phyloP scores from a whole-genome alignment of 2,113 vertebrate species.

The Passerina amoena region DNA sequence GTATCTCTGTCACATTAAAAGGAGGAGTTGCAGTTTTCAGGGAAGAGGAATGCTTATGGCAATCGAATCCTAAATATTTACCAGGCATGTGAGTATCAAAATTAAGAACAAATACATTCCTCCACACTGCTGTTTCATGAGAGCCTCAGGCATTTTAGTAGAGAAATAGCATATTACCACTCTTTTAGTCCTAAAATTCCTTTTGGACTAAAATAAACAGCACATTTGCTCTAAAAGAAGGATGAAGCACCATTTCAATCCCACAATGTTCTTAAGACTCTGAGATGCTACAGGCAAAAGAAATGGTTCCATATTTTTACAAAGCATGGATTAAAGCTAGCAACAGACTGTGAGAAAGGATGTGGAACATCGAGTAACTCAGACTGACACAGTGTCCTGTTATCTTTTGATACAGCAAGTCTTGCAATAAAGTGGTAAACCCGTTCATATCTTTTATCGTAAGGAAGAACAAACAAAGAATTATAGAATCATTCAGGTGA shows the following conservation, averaged over 20 bases:
- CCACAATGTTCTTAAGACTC: not conserved
- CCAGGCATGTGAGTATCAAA: not conserved
- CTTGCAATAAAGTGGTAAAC: not conserved
- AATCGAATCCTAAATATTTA: not conserved
- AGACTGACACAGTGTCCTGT: accelerated
- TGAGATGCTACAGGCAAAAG: not conserved
- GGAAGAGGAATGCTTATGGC: not conserved
- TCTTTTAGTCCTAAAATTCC: not conserved
- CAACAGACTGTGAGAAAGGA: not conserved
- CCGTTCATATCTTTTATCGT: accelerated
- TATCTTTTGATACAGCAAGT: not conserved
- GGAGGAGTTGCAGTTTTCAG: not conserved
- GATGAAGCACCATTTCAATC: not conserved
- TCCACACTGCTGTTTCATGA: not conserved
- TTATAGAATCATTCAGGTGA: not conserved
- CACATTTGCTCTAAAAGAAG: not conserved
- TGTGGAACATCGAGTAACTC: not conserved
- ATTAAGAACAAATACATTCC: not conserved
- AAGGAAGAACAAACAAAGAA: not conserved
- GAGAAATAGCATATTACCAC: not conserved
- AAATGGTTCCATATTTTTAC: not conserved
- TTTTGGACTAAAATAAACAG: not conserved
- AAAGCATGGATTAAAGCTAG: not conserved
- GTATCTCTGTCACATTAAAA: not conserved
- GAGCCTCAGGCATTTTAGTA: not conserved